Conservation (phyloP, 2,888 invertebrate species). For the Melolontha melolontha region DNA sequence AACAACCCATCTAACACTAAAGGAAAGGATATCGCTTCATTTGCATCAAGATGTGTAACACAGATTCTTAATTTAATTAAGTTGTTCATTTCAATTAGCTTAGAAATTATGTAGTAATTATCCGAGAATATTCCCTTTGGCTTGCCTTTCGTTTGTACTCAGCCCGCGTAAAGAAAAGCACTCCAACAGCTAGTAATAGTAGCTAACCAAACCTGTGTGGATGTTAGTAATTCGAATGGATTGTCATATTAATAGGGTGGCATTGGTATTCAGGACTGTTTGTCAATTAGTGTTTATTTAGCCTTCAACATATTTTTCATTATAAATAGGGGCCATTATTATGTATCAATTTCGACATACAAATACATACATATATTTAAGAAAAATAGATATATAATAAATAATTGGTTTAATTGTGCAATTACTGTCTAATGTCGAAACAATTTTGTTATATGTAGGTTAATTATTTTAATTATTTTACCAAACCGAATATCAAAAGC, state of each 20-base stretch:
- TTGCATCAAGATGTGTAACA: conserved; percentile 13
- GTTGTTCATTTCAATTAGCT: conserved; percentile 40
- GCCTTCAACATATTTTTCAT: conserved; percentile 15
- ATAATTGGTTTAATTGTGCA: no score
- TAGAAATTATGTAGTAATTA: conserved; percentile 45
- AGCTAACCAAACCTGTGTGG: conserved; percentile 50
- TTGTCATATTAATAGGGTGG: conserved; percentile 51
- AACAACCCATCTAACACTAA: no score
- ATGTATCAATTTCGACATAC: no score
- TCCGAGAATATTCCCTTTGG: conserved; percentile 46
- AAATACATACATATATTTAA: no score
- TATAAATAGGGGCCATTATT: neutral
- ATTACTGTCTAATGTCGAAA: no score
- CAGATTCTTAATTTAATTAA: conserved; percentile 39
- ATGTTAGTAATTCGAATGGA: conserved; percentile 50
- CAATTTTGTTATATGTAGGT: no score
- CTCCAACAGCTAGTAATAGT: conserved; percentile 48
- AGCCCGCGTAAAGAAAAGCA: conserved; percentile 31
- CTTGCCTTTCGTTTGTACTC: conserved; percentile 44
- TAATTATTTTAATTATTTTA: no score
- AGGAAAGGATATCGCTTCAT: conserved; percentile 1
- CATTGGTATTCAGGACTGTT: conserved; percentile 44
- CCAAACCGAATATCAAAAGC: no score
- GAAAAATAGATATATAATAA: no score
- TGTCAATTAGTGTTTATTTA: conserved; percentile 37